Evolutionary conservation across 2,888 invertebrate species (phyloP).

Genomic region (Hypsopygia costalis): DNA sequence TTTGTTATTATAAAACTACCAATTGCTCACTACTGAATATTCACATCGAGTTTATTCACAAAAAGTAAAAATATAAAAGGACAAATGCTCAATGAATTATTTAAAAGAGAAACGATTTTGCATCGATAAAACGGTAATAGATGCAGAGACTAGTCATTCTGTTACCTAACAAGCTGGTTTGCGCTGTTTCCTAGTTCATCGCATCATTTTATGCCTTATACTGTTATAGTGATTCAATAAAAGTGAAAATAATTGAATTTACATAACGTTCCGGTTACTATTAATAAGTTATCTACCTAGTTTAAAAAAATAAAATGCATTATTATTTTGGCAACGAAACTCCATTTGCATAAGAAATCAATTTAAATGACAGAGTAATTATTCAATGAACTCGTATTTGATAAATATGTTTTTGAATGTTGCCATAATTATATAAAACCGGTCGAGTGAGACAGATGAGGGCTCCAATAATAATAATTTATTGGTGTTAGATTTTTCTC

Average conservation of each 20-base stretch:
- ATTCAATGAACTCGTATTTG: too few relatives aligned
- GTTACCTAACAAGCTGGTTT: constrained; percentile 8
- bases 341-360: background rate
- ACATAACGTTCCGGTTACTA: background rate
- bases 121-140: constrained; percentile 26
- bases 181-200: constrained; percentile 8
- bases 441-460: too few relatives aligned
- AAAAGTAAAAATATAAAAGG: constrained; percentile 21
- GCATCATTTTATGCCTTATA: too few relatives aligned
- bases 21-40: background rate
- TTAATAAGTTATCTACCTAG: background rate
- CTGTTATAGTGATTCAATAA: background rate
- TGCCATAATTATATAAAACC: too few relatives aligned
- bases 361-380: too few relatives aligned
- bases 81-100: constrained; percentile 43
- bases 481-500: too few relatives aligned
- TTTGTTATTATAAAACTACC: too few relatives aligned
- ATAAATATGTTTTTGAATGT: too few relatives aligned
- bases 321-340: background rate
- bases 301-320: background rate
- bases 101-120: constrained; percentile 41
- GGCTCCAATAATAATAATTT: too few relatives aligned
- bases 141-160: constrained; percentile 5
- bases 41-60: background rate
- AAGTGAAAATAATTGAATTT: background rate